A percentile compares a stretch with the other conserved stretches of the same genome.
Evolutionary conservation across 2,113 vertebrate genomes (phyloP).

Genomic region (Cyprinodon brontotheroides): DNA sequence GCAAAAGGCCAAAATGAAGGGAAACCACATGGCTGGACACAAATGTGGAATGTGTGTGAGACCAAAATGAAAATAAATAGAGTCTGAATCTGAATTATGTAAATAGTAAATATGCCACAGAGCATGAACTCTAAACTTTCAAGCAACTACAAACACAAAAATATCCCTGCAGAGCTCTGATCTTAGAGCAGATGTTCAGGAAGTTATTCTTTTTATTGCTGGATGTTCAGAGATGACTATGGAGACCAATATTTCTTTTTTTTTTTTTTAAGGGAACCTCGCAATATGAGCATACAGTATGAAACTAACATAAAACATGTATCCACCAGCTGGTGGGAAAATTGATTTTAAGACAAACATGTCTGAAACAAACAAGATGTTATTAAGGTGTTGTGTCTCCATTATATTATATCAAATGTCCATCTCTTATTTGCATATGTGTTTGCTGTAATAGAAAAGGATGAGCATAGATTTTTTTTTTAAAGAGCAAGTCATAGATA

Average conservation of each 20-base stretch:
- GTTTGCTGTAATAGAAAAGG: background rate
- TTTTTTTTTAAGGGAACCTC: conserved; percentile 34
- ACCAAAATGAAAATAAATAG: conserved; percentile 75
- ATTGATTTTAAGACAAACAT: background rate
- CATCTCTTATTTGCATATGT: background rate
- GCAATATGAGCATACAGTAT: conserved; percentile 11
- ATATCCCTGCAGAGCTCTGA: conserved; percentile 71
- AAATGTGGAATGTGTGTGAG: conserved; percentile 63
- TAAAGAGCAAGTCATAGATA: too few relatives aligned
- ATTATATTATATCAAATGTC: background rate
- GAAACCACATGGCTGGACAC: conserved; percentile 71
- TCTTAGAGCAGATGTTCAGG: conserved; percentile 81
- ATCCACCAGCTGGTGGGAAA: background rate
- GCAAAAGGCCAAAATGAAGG: background rate
- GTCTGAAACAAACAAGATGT: background rate
- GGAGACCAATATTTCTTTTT: conserved; percentile 17
- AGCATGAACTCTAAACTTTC: conserved; percentile 65
- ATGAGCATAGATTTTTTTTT: background rate
- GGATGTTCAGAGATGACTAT: conserved; percentile 58
- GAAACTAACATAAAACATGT: background rate
- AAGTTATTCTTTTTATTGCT: conserved; percentile 67
- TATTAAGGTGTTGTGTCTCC: too few relatives aligned
- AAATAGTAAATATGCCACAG: conserved; percentile 73
- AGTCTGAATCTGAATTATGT: conserved; percentile 66
- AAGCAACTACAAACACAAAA: conserved; percentile 69